A percentile compares a stretch with the other conserved stretches of the same genome.
Conservation (phyloP, 2,113 vertebrate genomes). For the Tauraco erythrolophus region DNA sequence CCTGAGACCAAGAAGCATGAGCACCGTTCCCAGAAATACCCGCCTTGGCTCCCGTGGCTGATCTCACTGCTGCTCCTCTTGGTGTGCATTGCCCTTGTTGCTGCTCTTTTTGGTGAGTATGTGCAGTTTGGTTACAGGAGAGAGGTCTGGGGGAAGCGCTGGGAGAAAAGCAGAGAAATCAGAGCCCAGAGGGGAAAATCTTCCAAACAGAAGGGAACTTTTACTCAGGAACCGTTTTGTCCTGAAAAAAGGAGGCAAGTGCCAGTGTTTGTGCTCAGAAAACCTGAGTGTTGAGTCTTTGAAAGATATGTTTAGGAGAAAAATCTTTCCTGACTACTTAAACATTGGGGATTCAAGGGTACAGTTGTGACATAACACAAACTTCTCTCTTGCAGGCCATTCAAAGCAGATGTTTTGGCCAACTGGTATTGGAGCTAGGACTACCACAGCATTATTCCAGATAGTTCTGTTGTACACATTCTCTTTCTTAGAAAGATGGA, state of each 20-base stretch:
- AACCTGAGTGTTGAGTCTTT: not conserved
- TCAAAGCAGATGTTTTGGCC: not conserved
- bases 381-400: not conserved
- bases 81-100: not conserved
- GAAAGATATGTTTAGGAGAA: not conserved
- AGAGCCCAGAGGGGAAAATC: not conserved
- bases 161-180: not conserved
- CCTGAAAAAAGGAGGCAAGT: not conserved
- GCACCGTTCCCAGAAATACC: not conserved
- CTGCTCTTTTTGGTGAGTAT: slow-evolving; percentile 12
- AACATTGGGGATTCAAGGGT: not conserved
- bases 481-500: not conserved
- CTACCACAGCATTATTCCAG: not conserved
- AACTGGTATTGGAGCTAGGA: not conserved
- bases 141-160: not conserved
- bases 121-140: not conserved
- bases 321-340: not conserved
- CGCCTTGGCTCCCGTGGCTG: not conserved
- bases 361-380: not conserved
- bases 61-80: slow-evolving; percentile 33
- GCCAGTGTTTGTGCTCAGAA: not conserved
- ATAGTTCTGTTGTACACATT: not conserved
- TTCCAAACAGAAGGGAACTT: not conserved
- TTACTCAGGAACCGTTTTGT: not conserved
- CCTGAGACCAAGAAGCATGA: not conserved